Percentiles rank a stretch among this genome's conserved stretches.
Evolutionary conservation across 2,113 vertebrate species (phyloP).

Genomic region (Pseudorhombus dupliciocellatus): DNA sequence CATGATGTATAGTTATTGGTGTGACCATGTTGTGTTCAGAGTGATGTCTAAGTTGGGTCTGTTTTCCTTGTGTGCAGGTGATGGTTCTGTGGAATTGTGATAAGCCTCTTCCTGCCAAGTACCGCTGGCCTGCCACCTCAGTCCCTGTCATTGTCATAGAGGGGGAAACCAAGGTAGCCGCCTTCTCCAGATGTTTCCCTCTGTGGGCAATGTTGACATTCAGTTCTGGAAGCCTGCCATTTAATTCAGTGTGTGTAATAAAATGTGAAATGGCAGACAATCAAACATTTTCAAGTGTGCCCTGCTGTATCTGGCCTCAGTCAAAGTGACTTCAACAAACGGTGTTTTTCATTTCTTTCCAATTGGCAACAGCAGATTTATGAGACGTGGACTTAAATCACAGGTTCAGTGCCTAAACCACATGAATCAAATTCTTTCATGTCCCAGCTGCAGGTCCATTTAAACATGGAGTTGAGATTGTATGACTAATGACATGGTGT

Average conservation of each 20-base stretch:
- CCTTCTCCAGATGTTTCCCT: not conserved
- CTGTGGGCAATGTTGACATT: not conserved
- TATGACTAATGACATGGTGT: not conserved
- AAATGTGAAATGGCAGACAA: not conserved
- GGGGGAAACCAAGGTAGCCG: slow-evolving; percentile 89
- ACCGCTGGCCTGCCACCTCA: slow-evolving; percentile 94
- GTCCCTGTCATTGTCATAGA: slow-evolving; percentile 95
- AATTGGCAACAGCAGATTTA: slow-evolving; percentile 2
- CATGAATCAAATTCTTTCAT: not conserved
- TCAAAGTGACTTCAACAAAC: not conserved
- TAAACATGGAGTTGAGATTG: not conserved
- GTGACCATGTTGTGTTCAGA: not conserved
- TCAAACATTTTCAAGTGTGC: not conserved
- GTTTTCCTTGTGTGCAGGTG: slow-evolving; percentile 82
- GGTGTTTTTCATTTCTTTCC: not conserved
- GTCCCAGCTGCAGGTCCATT: not conserved
- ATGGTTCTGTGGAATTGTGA: slow-evolving; percentile 99
- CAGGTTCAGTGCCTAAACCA: not conserved
- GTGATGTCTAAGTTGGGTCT: not conserved
- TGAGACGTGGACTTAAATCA: slow-evolving; percentile 10
- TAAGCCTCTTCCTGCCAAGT: slow-evolving; percentile 95
- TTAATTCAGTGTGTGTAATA: not conserved
- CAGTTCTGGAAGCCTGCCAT: not conserved
- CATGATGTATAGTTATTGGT: too few relatives aligned
- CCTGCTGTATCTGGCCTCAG: not conserved